Evolutionary conservation across 2,888 invertebrate species (phyloP).

Genomic region (Dasypogon diadema): DNA sequence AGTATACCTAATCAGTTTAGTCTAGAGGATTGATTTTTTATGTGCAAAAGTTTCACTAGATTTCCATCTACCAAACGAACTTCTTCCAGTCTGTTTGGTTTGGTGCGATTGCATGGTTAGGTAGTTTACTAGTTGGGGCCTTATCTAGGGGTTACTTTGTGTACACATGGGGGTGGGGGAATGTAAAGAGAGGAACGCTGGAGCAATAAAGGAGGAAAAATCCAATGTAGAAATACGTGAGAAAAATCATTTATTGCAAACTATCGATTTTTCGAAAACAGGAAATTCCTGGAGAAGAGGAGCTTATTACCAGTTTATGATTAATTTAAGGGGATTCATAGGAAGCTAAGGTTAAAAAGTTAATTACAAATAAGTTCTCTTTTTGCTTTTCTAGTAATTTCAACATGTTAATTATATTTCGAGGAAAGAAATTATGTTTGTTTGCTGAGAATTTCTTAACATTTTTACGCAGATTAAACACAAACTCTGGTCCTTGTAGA

Average conservation of each 20-base stretch:
- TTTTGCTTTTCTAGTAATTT: too few relatives aligned
- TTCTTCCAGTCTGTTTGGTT: constrained; percentile 38
- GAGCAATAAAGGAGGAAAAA: constrained; percentile 27
- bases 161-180: not conserved
- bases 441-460: too few relatives aligned
- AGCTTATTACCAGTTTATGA: constrained; percentile 41
- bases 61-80: constrained; percentile 48
- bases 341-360: too few relatives aligned
- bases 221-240: constrained; percentile 21
- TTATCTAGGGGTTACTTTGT: constrained; percentile 45
- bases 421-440: too few relatives aligned
- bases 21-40: constrained; percentile 35
- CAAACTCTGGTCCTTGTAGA: too few relatives aligned
- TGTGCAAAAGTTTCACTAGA: constrained; percentile 40
- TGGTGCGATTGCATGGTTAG: constrained; percentile 20
- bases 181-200: constrained; percentile 3
- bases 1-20: constrained; percentile 47
- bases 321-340: constrained; percentile 25
- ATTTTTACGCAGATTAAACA: too few relatives aligned
- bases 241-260: constrained; percentile 46
- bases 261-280: constrained; percentile 25
- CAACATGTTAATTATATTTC: too few relatives aligned
- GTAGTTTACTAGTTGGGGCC: constrained; percentile 13
- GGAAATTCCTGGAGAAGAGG: not conserved
- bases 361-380: too few relatives aligned